These are phyloP conservation scores for Cyprinodon brontotheroides DNA, from an alignment of 2,113 vertebrate species.

Conservation along the genomic window DNA sequence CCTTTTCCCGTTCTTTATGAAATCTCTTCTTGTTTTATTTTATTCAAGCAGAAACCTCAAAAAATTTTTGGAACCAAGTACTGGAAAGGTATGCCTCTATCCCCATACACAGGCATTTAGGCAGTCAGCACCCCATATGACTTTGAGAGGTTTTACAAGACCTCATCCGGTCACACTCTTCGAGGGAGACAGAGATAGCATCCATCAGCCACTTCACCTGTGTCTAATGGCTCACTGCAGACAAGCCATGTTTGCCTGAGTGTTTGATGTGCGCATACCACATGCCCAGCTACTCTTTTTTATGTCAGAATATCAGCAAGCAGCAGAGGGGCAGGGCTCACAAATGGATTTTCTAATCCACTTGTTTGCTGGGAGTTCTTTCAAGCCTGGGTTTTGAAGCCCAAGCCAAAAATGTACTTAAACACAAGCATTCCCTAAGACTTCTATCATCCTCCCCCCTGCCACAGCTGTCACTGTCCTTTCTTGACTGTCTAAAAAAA, in stretches of 20 bases:
- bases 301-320: constrained; percentile 68
- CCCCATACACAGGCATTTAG: constrained; percentile 13
- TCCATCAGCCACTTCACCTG: constrained; percentile 72
- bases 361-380: constrained; percentile 71
- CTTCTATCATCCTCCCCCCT: constrained; percentile 58
- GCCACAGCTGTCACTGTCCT: constrained; percentile 48
- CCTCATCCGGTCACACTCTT: constrained; percentile 52
- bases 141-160: constrained; percentile 67
- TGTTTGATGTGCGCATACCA: constrained; percentile 62
- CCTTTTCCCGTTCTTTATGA: constrained; percentile 12
- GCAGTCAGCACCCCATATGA: constrained; percentile 45
- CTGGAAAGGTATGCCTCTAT: constrained; percentile 14
- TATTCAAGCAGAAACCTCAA: constrained; percentile 29
- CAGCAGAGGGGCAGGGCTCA: constrained; percentile 59
- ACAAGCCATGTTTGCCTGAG: constrained; percentile 57
- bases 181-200: constrained; percentile 57
- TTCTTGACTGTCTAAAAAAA: constrained; percentile 55
- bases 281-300: constrained; percentile 58
- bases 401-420: constrained; percentile 76
- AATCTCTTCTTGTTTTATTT: constrained; percentile 12
- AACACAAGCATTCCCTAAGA: constrained; percentile 55
- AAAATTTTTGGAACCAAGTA: neutral
- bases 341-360: constrained; percentile 78
- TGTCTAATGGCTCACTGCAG: constrained; percentile 63
- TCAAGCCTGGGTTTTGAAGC: constrained; percentile 65